Evolutionary conservation across 1,140 invertebrate species (phyloP).

Genomic region (Oedothorax gibbosus): DNA sequence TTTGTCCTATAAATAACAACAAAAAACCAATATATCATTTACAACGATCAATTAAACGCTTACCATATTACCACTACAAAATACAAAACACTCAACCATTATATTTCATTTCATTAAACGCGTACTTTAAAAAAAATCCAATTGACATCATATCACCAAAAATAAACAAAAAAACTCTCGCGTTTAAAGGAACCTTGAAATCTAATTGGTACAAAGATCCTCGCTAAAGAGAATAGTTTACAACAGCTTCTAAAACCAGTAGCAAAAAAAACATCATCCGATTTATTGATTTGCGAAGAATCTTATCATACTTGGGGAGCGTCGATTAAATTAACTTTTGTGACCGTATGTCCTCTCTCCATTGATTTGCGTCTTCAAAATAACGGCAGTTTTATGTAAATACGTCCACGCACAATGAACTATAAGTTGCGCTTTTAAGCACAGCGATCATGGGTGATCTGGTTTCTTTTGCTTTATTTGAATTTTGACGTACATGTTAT

Average conservation of each 20-base stretch:
- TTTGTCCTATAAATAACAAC: too few relatives aligned
- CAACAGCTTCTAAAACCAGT: neutral
- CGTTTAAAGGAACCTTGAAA: neutral
- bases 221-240: conserved; percentile 22
- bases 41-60: too few relatives aligned
- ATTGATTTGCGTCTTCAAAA: conserved; percentile 41
- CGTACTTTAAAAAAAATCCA: too few relatives aligned
- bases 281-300: conserved; percentile 44
- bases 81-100: too few relatives aligned
- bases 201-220: conserved; percentile 21
- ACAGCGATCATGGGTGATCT: too few relatives aligned
- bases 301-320: conserved; percentile 31
- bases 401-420: conserved; percentile 31
- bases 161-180: neutral
- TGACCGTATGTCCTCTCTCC: conserved; percentile 42
- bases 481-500: too few relatives aligned
- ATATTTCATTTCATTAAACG: too few relatives aligned
- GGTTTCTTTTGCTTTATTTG: too few relatives aligned
- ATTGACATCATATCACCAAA: neutral
- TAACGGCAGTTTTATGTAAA: conserved; percentile 56
- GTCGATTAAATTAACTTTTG: conserved; percentile 59
- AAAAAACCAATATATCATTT: too few relatives aligned
- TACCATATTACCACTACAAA: too few relatives aligned
- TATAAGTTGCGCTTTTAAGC: neutral
- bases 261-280: conserved; percentile 36